Conservation (phyloP, 2,113 vertebrate species). For the Pelecanus crispus region DNA sequence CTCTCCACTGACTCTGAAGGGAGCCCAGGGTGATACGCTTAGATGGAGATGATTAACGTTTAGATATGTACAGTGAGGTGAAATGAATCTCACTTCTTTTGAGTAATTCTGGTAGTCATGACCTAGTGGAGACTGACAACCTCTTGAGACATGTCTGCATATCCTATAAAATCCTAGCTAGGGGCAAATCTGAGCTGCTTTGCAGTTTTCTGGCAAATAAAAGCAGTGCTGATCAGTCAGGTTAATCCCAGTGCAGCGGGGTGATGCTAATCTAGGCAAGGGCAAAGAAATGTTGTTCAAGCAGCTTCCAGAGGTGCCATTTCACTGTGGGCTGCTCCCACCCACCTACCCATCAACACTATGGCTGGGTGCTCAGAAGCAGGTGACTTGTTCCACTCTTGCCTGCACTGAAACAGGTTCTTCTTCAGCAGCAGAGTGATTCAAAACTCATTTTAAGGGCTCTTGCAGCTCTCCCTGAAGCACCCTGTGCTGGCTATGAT, state of each 20-base stretch:
- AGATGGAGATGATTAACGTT: neutral
- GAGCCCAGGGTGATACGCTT: neutral
- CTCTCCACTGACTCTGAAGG: neutral
- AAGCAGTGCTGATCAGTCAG: neutral
- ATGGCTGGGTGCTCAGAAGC: neutral
- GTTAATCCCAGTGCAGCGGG: neutral
- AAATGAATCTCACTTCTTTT: conserved; percentile 1
- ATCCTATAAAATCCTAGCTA: conserved; percentile 12
- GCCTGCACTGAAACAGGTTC: neutral
- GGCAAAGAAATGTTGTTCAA: neutral
- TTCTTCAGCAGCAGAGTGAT: neutral
- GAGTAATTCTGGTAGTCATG: conserved; percentile 1
- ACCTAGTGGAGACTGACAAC: neutral
- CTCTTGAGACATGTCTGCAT: neutral
- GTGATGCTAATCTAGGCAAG: neutral
- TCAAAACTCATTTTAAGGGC: neutral
- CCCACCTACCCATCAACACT: no score
- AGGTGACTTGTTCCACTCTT: neutral
- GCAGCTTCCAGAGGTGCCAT: neutral
- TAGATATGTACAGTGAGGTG: neutral
- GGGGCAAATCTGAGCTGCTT: neutral
- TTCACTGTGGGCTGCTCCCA: neutral
- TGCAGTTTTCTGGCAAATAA: neutral
- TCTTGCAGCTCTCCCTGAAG: neutral
- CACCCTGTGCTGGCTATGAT: neutral